Conservation (phyloP, 2,797 vertebrate genomes). For the Apodemus agrarius region DNA sequence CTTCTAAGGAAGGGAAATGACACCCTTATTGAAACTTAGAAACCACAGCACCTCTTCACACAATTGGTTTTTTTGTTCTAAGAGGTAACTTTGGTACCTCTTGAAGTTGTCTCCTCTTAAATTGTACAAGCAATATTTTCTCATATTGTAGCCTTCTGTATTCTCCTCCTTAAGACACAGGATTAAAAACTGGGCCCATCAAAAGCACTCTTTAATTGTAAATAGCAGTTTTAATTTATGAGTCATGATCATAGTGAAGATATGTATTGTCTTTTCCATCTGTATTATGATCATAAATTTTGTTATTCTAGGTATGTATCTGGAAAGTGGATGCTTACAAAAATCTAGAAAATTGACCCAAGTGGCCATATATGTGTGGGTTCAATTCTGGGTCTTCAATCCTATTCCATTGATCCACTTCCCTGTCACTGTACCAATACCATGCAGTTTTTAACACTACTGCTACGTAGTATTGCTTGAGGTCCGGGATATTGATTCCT, state of each 20-base stretch:
- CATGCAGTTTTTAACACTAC: too few species aligned
- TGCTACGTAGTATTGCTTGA: too few species aligned
- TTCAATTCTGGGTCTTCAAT: too few species aligned
- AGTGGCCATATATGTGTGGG: too few species aligned
- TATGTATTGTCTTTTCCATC: neutral
- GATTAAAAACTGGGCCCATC: neutral
- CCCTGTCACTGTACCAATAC: too few species aligned
- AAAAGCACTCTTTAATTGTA: neutral
- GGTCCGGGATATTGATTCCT: too few species aligned
- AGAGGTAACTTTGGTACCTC: neutral
- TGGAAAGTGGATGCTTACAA: neutral
- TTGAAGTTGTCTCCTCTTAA: neutral
- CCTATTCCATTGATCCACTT: too few species aligned
- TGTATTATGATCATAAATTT: neutral
- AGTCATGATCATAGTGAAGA: neutral
- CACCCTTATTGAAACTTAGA: neutral
- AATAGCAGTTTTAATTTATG: neutral
- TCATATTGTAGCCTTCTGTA: neutral
- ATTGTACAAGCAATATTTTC: neutral
- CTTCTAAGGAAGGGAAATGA: neutral
- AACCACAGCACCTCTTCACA: neutral
- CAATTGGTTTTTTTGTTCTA: neutral
- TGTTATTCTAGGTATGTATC: neutral
- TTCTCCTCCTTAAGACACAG: neutral
- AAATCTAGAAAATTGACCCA: neutral